A percentile compares a stretch with the other conserved stretches of the same genome.
Conservation (phyloP, 2,888 invertebrate species). For the Xylocampa areola region DNA sequence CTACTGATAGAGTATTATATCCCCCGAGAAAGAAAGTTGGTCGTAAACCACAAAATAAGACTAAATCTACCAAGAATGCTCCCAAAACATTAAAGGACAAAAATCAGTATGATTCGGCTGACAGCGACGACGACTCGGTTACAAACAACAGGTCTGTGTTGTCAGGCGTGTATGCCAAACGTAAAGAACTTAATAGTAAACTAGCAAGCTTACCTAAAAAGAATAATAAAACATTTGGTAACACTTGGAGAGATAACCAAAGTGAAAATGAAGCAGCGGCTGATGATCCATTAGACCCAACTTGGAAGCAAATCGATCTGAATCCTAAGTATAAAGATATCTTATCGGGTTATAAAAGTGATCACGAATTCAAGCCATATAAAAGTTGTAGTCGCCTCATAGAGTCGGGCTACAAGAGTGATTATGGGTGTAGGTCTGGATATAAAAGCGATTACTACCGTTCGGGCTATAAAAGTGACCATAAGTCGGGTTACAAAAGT, state of each 20-base stretch:
- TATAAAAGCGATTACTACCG: constrained; percentile 86
- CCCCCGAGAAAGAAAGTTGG: constrained; percentile 94
- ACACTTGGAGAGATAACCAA: constrained; percentile 84
- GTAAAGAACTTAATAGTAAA: constrained; percentile 86
- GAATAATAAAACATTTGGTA: constrained; percentile 79
- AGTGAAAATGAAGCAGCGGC: constrained; percentile 88
- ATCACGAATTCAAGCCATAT: constrained; percentile 87
- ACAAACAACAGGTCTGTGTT: constrained; percentile 81
- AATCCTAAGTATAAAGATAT: constrained; percentile 91
- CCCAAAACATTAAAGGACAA: constrained; percentile 84
- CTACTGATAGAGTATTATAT: constrained; percentile 93
- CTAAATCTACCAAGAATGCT: constrained; percentile 75
- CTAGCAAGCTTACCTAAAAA: constrained; percentile 80
- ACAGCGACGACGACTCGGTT: constrained; percentile 80
- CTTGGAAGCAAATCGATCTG: constrained; percentile 91
- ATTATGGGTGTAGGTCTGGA: constrained; percentile 89
- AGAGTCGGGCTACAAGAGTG: constrained; percentile 91
- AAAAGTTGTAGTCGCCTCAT: constrained; percentile 87
- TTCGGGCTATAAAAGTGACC: constrained; percentile 91
- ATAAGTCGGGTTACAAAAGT: constrained; percentile 90
- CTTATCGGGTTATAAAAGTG: constrained; percentile 90
- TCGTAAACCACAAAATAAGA: constrained; percentile 89
- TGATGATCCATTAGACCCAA: constrained; percentile 90
- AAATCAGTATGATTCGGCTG: constrained; percentile 83
- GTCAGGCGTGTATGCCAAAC: constrained; percentile 87